phyloP scores from a whole-genome alignment of 23 tunicate genomes.

The Diplosoma virens region DNA sequence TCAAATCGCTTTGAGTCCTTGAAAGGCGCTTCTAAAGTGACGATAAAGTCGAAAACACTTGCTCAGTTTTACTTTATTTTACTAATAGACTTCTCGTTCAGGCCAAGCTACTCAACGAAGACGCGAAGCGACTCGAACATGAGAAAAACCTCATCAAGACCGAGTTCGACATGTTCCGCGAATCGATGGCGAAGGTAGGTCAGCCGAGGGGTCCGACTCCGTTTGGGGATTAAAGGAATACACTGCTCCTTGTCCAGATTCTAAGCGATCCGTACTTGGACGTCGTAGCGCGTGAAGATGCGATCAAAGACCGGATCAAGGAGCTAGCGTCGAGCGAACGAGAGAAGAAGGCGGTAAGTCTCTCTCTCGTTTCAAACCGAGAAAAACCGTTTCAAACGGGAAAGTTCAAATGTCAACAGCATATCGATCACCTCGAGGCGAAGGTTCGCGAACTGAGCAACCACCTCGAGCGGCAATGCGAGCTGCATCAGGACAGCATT shows the following conservation, averaged over 20 bases:
- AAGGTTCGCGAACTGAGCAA: slow-evolving; percentile 53
- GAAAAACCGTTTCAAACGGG: no score
- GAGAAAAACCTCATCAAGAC: slow-evolving; percentile 48
- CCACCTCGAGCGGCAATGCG: slow-evolving; percentile 81
- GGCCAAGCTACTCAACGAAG: slow-evolving; percentile 54
- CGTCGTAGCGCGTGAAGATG: slow-evolving; percentile 63
- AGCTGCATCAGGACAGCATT: slow-evolving; percentile 79
- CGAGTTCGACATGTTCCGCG: slow-evolving; percentile 67
- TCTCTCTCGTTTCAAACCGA: no score
- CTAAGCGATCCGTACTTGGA: slow-evolving; percentile 77
- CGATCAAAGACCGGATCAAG: slow-evolving; percentile 68
- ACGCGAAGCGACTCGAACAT: slow-evolving; percentile 56
- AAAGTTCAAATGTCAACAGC: no score
- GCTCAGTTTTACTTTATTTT: no score
- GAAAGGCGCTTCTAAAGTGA: no score
- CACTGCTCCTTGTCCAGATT: slow-evolving; percentile 20
- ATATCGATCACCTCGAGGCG: slow-evolving; percentile 51
- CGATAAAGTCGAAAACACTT: no score
- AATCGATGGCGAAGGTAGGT: slow-evolving; percentile 75
- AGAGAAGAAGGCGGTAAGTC: slow-evolving; percentile 65
- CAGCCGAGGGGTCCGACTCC: no score
- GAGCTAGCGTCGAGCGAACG: slow-evolving; percentile 51
- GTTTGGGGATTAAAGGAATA: background rate
- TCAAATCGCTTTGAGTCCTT: no score
- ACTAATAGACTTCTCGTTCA: no score